Base-by-base conservation (phyloP, 1,140 invertebrate genomes). In the Ceratina australensis region DNA sequence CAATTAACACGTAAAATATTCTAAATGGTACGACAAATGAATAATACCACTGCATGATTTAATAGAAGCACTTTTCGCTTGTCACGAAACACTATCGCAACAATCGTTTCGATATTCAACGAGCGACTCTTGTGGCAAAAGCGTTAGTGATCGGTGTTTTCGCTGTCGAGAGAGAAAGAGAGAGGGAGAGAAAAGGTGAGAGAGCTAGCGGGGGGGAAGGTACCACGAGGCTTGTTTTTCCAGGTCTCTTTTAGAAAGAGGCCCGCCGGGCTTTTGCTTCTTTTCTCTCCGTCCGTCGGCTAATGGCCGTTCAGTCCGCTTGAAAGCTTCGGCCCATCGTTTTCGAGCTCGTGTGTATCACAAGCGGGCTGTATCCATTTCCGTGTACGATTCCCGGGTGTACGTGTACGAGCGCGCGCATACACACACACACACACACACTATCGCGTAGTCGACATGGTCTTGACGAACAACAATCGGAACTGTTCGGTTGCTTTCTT, bases 251-350 rank as follows among this genome's bases (percentile, higher is more conserved):
- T 64, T 49, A 71, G 75, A 78, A 78, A 72, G 68, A 63, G 68
- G 59, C 75, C 75, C 68, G 65, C 26, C 69, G 63, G 76, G 71
- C 68, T 74, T 75, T 79, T 54, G 72, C 78, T 79, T 72, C 74
- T 65, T 75, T 72, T 22, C 64, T 56, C 68, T 73, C 52, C 22
- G 76, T 72, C 68, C 52, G 54, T 54, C 52, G 67, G 57, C 78
- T 85, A 85, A 85, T 85, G 83, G 81, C 79, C 78, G 78, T 85
- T 85, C 78, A 74, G 79, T 73, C 22, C 72, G 74, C 67, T 71
- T 64, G 71, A 80, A 76, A 77, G 73, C 64, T 76, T 20, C 65
- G 47, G 65, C 47, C 47, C 63, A 75, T 79, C 78, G 78, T 75
- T 75, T 59, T 18, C 60, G 26, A 18, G 66, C 49, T 4, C 47